These are phyloP conservation scores for Rhagonycha fulva DNA, from an alignment of 2,888 invertebrate species.

Conservation along the genomic window DNA sequence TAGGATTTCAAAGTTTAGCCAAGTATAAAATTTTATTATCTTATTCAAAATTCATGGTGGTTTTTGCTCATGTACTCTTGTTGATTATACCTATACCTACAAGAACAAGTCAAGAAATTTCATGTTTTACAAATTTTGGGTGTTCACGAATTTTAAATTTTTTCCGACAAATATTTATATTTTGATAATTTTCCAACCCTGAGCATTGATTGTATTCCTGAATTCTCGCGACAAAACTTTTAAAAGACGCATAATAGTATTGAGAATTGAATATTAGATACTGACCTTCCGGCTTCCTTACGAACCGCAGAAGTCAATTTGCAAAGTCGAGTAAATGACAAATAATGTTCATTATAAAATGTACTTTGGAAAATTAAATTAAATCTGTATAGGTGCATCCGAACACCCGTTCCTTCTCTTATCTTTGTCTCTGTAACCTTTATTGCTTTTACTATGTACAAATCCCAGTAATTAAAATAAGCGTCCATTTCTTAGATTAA, in stretches of 20 bases:
- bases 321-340: not conserved
- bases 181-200: too few relatives aligned
- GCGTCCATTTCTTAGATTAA: conserved; percentile 11
- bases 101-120: not conserved
- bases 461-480: not conserved
- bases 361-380: not conserved
- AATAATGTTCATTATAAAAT: not conserved
- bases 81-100: not conserved
- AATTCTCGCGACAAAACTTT: not conserved
- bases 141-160: too few relatives aligned
- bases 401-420: not conserved
- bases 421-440: not conserved
- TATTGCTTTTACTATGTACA: not conserved
- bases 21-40: not conserved
- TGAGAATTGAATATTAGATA: not conserved
- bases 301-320: not conserved
- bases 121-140: not conserved
- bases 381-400: not conserved
- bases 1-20: not conserved
- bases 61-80: not conserved
- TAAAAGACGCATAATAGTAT: not conserved
- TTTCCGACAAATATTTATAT: too few relatives aligned
- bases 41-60: not conserved
- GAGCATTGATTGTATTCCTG: not conserved
- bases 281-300: not conserved